These are phyloP conservation scores for Drosophila mauritiana DNA, from an alignment of 1,140 invertebrate species.

Conservation along the genomic window DNA sequence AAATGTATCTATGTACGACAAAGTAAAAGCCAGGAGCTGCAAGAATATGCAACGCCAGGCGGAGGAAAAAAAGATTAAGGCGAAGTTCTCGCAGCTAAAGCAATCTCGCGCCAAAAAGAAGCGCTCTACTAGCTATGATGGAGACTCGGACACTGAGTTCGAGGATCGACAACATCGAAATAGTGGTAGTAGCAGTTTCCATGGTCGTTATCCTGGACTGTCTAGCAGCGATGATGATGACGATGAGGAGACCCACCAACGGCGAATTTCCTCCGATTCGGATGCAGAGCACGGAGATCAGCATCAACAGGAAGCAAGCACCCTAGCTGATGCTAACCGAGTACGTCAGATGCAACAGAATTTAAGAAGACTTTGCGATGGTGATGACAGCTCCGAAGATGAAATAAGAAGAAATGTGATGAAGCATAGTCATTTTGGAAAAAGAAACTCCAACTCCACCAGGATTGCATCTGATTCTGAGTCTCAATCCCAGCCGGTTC, in stretches of 20 bases:
- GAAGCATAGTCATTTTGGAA: constrained; percentile 77
- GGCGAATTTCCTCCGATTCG: constrained; percentile 75
- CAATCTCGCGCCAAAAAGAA: constrained; percentile 95
- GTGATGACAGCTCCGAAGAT: constrained; percentile 83
- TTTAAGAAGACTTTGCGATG: constrained; percentile 72
- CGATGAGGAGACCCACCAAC: constrained; percentile 33
- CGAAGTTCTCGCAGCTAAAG: constrained; percentile 95
- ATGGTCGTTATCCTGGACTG: constrained; percentile 57
- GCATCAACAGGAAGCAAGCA: constrained; percentile 23
- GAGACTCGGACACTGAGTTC: constrained; percentile 90
- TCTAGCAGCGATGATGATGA: constrained; percentile 75
- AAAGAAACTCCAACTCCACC: constrained; percentile 86
- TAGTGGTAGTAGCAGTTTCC: constrained; percentile 72
- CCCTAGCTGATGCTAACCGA: constrained; percentile 35
- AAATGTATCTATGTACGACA: constrained; percentile 99
- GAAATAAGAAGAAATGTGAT: constrained; percentile 66
- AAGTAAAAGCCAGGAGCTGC: constrained; percentile 97
- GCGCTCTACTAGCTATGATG: constrained; percentile 93
- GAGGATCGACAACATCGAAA: constrained; percentile 83
- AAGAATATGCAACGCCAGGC: constrained; percentile 96
- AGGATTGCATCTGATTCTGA: constrained; percentile 87
- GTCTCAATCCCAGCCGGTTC: constrained; percentile 66
- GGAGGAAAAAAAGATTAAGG: constrained; percentile 94
- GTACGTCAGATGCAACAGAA: constrained; percentile 72
- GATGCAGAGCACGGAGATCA: constrained; percentile 38